Base-by-base conservation (phyloP, 1,140 invertebrate genomes). In the Limonius californicus region DNA sequence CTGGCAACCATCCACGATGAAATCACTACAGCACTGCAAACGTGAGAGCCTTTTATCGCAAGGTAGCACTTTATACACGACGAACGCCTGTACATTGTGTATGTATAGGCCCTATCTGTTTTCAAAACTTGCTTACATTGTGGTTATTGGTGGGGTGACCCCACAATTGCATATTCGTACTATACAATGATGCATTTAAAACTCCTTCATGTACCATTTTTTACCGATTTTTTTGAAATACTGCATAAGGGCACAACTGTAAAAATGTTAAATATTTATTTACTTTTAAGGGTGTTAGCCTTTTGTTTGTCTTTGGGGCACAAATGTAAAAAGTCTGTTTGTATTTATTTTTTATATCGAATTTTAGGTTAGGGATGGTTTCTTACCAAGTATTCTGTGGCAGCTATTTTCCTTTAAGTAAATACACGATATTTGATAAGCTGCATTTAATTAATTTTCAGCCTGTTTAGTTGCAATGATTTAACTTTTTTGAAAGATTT, bases 1-100 rank as follows among this genome's bases (percentile, higher is more conserved):
- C 80, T 95, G 73, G 88, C 87, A 62, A 86, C 85, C 62, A 89
- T 94, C 75, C 91, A 93, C 78, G 85, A 87, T 77, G 91, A 93
- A 83, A 87, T 94, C 65, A 86, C 83, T 71, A 87, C 88, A 54
- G 88, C 88, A 68, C 70, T 90, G 74, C 87, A 89, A 76, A 89
- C 89, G 81, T 90, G 86, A 89, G 80, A 74, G 20, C 16, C 7
- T 30, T 45, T 63, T 21, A 39, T n/a, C 11, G 43, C 23, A 30
- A 64, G 64, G 58, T 68, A 68, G 66, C 61, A 58, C 50, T 55
- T 7, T 18, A 58, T 54, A 21, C 19, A 32, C 18, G 21, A 57
- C 21, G 54, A 59, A 43, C 61, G 61, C 58, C 62, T 59, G 30
- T 66, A 66, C 50, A 63, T 68, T 27, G 61, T 64, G 50, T 68